Evolutionary conservation across 2,888 invertebrate species (phyloP), one percentile per base, ranked within the genome.

Genomic region (Orthosia cruda): DNA sequence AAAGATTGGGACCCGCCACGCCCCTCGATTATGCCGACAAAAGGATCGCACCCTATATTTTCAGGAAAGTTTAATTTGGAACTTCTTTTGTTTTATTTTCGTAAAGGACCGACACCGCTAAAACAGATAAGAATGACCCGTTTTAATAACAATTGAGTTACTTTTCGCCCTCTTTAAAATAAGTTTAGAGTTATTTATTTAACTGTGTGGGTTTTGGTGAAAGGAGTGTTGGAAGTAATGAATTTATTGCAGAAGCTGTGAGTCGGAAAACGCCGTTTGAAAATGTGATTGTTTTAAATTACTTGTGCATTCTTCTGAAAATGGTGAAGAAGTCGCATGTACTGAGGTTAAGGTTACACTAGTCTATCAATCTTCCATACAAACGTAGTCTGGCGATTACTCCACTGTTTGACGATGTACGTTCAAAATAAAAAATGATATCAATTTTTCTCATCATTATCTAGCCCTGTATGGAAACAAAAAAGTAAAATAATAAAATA

Each of bases 31-130:
- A 89, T 86, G 74, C 77, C 69, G 80, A 91, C 91, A 93, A 92
- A 89, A 87, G 88, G 85, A 80, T 78, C 83, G 77, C 83, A 77
- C 70, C 71, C 88, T 88, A 86, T 86, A 86, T 90, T 90, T 88
- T 73, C 75, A 83, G 85, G 83, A 87, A 89, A 91, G 87, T 92
- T 92, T 90, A 91, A 92, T 90, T 91, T 89, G n/a, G 79, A 84
- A 78, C 66, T 85, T 89, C 91, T 88, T 91, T 92, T 93, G 92
- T 92, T 90, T 87, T 81, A 84, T 74, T 75, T 84, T 78, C 67
- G 61, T 67, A 77, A 77, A 69, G 49, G 47, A 20, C 59, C 40
- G 64, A 78, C 81, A 74, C 75, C 73, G 45, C 74, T 52, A 69
- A 65, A 23, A 59, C n/a, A 72, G 84, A 84, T 78, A 80, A 87